Evolutionary conservation across 2,797 vertebrate genomes (phyloP), one percentile per base, ranked within the genome.

Genomic region (Sebastes hubbsi): DNA sequence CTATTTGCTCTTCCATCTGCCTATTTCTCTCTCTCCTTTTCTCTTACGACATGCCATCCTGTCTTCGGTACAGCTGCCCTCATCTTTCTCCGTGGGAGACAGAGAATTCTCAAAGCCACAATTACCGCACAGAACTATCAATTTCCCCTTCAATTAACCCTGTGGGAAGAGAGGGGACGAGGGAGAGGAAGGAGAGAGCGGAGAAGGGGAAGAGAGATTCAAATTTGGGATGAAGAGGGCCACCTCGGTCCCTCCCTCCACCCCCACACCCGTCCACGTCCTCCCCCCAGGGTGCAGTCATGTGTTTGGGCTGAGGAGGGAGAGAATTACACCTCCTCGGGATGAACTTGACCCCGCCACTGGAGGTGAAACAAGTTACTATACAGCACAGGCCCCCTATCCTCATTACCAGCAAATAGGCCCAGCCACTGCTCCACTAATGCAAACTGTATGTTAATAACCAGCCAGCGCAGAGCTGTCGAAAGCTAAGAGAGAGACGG

Each of bases 131-230:
- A 92, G 86, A 94, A 94, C 94, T 94, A 95, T 94, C 94, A 92
- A 93, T 94, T 95, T 94, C 92, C 92, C 91, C 91, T 93, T 91
- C 93, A 94, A 95, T 95, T 94, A 95, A 95, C 94, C 91, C 93
- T 89, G 92, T 89, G 93, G 93, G 92, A 84, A 77, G 87, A 87
- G 46, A 68, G 73, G 80, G 84, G 71, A 84, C 60, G n/a, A 49
- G 84, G 73, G 69, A 85, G 68, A 81, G 80, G 63, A 76, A 49
- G 56, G 68, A 68, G 80, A 68, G 24, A 64, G 72, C 71, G 11
- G 76, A 79, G 78, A 67, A 75, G 49, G 75, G 84, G 84, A 86
- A 59, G 80, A 89, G 71, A 89, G 83, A 85, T 93, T 92, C 75
- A 88, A 88, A 94, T 93, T 89, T 90, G 76, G 85, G 86, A 92